These are phyloP conservation scores for Capromys pilorides DNA, from an alignment of 2,797 vertebrate species.

Conservation along the genomic window DNA sequence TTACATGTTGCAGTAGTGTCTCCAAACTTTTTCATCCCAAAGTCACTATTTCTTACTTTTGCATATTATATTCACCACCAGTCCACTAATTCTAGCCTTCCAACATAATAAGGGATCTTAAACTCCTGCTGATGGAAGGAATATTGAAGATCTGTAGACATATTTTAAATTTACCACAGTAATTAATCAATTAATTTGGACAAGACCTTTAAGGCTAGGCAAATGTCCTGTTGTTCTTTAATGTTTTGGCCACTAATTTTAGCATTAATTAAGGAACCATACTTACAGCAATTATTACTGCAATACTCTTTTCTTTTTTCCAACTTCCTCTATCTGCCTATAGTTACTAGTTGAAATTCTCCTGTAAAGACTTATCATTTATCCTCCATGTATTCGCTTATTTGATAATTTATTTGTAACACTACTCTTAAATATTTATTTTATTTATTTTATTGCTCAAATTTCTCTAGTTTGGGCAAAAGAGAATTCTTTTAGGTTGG, in stretches of 20 bases:
- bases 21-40: neutral
- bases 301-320: neutral
- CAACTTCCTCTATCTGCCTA: neutral
- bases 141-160: neutral
- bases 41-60: neutral
- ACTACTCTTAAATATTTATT: neutral
- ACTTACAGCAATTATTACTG: neutral
- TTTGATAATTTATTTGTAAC: neutral
- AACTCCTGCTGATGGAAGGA: neutral
- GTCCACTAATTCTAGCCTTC: neutral
- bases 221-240: neutral
- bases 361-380: neutral
- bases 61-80: neutral
- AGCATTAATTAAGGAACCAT: neutral
- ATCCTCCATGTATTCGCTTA: neutral
- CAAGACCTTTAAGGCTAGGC: neutral
- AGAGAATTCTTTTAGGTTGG: neutral
- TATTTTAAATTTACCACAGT: neutral
- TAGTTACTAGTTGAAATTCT: neutral
- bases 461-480: neutral
- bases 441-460: conserved; percentile 21
- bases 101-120: neutral
- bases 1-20: neutral
- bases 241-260: neutral
- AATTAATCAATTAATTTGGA: neutral